These are phyloP conservation scores for Peribatodes rhomboidaria DNA, from an alignment of 2,888 invertebrate genomes.

Conservation along the genomic window DNA sequence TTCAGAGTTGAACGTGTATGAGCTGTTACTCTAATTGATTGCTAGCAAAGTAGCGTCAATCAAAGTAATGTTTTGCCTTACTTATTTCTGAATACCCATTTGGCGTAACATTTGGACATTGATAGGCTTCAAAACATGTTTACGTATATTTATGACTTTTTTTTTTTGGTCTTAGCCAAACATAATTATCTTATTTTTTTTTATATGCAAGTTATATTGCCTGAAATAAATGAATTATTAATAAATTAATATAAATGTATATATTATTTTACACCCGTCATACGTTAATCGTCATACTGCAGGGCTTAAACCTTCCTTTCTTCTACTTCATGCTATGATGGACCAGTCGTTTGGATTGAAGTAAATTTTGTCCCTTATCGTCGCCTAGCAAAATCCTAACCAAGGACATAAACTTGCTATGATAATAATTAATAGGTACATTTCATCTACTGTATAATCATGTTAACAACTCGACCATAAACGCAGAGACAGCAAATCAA, in stretches of 20 bases:
- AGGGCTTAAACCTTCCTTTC: no score
- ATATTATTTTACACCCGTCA: no score
- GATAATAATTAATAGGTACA: not conserved
- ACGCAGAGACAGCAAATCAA: slow-evolving; percentile 23
- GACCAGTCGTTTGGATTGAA: no score
- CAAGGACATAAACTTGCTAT: not conserved
- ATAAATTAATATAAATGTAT: no score
- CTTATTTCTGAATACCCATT: slow-evolving; percentile 23
- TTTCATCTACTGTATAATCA: slow-evolving; percentile 2
- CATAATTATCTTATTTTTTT: no score
- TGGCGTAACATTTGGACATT: slow-evolving; percentile 19
- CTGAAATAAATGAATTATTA: no score
- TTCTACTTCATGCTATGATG: no score
- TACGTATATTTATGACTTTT: not conserved
- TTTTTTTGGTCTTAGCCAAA: not conserved
- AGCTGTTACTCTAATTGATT: slow-evolving; percentile 59
- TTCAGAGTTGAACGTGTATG: slow-evolving; percentile 38
- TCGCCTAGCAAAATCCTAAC: not conserved
- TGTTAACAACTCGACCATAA: slow-evolving; percentile 9
- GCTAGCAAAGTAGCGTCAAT: slow-evolving; percentile 57
- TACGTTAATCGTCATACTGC: no score
- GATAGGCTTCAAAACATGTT: not conserved
- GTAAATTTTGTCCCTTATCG: no score
- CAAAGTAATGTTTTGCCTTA: slow-evolving; percentile 52
- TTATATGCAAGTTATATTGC: no score